Percentiles rank a stretch among this genome's conserved stretches.
Evolutionary conservation across 2,113 vertebrate species (phyloP).

Genomic region (Psittacus erithacus): DNA sequence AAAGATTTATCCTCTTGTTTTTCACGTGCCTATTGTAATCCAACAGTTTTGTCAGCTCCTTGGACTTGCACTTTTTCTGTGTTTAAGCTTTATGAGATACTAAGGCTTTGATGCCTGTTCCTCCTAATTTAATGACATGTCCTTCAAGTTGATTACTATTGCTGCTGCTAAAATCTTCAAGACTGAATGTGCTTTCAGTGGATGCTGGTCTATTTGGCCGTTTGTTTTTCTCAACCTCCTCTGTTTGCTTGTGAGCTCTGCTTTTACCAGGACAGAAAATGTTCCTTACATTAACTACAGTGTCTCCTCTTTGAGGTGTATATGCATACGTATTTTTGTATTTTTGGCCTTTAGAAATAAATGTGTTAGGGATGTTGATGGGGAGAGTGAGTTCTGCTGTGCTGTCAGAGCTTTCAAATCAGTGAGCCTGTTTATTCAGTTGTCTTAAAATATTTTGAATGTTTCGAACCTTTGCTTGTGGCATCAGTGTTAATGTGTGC

Average conservation of each 20-base stretch:
- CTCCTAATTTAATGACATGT: neutral
- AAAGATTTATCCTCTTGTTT: neutral
- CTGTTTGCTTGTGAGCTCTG: neutral
- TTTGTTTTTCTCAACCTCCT: neutral
- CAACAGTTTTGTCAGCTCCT: neutral
- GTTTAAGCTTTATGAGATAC: neutral
- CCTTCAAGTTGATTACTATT: neutral
- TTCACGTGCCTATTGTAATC: neutral
- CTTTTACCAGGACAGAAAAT: neutral
- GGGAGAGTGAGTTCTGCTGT: neutral
- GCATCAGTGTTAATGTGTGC: neutral
- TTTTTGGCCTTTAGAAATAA: neutral
- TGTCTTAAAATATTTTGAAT: neutral
- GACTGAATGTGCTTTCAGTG: neutral
- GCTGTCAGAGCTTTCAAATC: neutral
- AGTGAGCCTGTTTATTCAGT: neutral
- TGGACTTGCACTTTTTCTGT: neutral
- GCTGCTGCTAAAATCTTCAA: neutral
- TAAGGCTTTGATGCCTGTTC: neutral
- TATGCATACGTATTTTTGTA: neutral
- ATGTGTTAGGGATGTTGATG: neutral
- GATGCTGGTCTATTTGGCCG: neutral
- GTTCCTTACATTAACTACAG: neutral
- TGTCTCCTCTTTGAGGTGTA: neutral
- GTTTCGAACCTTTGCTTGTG: neutral